A percentile compares a stretch with the other conserved stretches of the same genome.
These are phyloP conservation scores for Lobophora halterata DNA, from an alignment of 2,888 invertebrate genomes.

Conservation along the genomic window DNA sequence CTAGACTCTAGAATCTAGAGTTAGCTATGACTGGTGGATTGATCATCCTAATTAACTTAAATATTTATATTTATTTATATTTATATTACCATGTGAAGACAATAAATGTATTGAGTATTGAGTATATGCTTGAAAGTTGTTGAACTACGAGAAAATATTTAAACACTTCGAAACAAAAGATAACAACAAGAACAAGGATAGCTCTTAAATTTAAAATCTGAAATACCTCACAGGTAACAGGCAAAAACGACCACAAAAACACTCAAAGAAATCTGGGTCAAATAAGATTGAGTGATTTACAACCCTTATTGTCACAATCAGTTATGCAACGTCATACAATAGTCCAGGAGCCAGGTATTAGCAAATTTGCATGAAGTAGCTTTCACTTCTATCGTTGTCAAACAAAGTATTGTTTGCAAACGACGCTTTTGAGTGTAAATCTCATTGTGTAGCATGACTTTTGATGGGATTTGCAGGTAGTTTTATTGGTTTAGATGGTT, in stretches of 20 bases:
- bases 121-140: no score
- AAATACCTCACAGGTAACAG: conserved; percentile 49
- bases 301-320: conserved; percentile 50
- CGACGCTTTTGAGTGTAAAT: conserved; percentile 33
- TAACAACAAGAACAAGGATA: no score
- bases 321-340: conserved; percentile 49
- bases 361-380: conserved; percentile 60
- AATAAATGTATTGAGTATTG: no score
- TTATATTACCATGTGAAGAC: no score
- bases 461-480: conserved; percentile 8
- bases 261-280: conserved; percentile 50
- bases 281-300: conserved; percentile 53
- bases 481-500: conserved; percentile 9
- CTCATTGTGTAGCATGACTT: conserved; percentile 13
- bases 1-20: no score
- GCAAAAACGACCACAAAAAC: conserved; percentile 40
- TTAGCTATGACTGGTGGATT: no score
- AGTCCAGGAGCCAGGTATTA: conserved; percentile 37
- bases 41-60: no score
- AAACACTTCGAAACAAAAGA: no score
- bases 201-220: no score
- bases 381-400: conserved; percentile 71
- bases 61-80: no score
- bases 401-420: conserved; percentile 51
- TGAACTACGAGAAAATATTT: no score